Base-by-base conservation (phyloP, 2,888 invertebrate genomes). In the Platycheirus albimanus region DNA sequence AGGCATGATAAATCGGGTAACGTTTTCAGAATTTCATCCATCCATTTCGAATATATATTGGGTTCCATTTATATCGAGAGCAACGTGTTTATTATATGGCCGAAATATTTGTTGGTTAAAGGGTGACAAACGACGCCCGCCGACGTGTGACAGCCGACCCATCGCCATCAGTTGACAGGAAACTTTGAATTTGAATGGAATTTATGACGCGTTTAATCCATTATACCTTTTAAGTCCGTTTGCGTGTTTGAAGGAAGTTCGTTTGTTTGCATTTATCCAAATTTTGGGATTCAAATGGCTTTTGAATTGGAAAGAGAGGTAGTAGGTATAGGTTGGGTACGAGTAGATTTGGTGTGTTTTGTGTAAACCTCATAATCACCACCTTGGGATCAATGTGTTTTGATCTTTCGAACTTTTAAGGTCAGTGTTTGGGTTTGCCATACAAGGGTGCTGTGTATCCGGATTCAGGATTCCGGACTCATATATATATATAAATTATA, bases 161-260 rank as follows among this genome's bases (percentile, higher is more conserved):
- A n/a, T n/a, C n/a, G 17, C 66, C 81, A 81, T 81, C 71, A 77
- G 72, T 83, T 77, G 63, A 67, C 72, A 49, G 72, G n/a, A 77
- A 67, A 63, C 51, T 77, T 77, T 63, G 77, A 63, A 83, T 81
- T 76, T 76, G 58, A 76, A 56, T 47, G 63, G 61, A 83, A 83
- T 83, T 77, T 72, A 77, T 83, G 77, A 77, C 67, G 72, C 81
- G 77, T 83, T 72, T 52, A 72, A 77, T 77, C 66, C 72, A 67
- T 83, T 83, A 77, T 69, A 54, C 77, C 81, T 63, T 83, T 64
- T 70, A 30, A 61, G 61, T 45, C 28, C n/a, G 45, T 61, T 61
- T 45, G 43, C 8, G 30, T 75, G 43, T 24, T 51, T 15, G 30
- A 0, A 36, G 28, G 47, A 69, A 24, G 70, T 52, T 61, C 41